A percentile compares a stretch with the other conserved stretches of the same genome.
These are phyloP conservation scores for Chiloscyllium plagiosum DNA, from an alignment of 2,113 vertebrate species.

Conservation along the genomic window DNA sequence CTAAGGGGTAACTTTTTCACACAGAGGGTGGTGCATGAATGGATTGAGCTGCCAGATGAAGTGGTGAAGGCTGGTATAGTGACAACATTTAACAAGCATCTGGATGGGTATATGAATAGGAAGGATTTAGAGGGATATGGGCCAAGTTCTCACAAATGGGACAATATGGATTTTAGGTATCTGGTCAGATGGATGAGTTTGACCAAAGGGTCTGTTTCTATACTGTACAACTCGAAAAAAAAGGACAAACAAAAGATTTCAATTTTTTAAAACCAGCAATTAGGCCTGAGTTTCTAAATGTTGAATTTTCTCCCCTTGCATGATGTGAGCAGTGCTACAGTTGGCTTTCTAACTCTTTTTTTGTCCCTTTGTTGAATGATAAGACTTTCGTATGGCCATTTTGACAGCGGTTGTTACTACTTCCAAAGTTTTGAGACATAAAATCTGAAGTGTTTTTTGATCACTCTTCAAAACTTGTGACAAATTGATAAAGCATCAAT, in stretches of 20 bases:
- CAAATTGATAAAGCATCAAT: not conserved
- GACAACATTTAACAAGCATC: too few species aligned
- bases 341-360: not conserved
- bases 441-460: not conserved
- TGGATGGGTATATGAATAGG: too few species aligned
- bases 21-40: too few species aligned
- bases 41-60: too few species aligned
- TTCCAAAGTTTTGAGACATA: not conserved
- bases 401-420: not conserved
- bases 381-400: not conserved
- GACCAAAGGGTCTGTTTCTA: too few species aligned
- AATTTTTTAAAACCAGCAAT: not conserved
- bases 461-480: not conserved
- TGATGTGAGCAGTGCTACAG: not conserved
- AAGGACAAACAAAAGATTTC: not conserved
- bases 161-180: too few species aligned
- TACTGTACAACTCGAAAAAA: not conserved
- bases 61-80: too few species aligned
- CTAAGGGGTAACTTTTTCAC: too few species aligned
- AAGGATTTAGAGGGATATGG: too few species aligned
- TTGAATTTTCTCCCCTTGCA: not conserved
- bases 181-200: too few species aligned
- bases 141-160: too few species aligned
- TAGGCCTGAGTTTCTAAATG: not conserved
- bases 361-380: not conserved